Evolutionary conservation across 2,113 vertebrate genomes (phyloP).

Genomic region (Sturnus vulgaris): DNA sequence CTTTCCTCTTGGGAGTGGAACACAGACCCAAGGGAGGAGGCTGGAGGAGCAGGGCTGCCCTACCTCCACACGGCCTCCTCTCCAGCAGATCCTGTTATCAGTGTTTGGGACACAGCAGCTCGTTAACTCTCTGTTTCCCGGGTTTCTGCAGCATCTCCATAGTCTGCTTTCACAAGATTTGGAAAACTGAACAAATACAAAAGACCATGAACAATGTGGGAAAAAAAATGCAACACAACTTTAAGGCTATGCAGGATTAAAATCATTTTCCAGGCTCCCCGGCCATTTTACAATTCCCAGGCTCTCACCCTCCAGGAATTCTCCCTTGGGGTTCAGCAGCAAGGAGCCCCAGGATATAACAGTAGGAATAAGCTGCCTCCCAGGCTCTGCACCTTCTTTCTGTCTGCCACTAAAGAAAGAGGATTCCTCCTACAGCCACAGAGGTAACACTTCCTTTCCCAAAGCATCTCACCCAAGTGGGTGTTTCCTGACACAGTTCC

Average conservation of each 20-base stretch:
- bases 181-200: neutral
- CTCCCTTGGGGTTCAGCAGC: neutral
- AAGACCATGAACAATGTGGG: accelerated
- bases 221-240: neutral
- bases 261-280: neutral
- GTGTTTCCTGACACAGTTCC: neutral
- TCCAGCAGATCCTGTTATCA: neutral
- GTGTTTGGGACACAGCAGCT: neutral
- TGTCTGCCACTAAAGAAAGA: neutral
- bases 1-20: neutral
- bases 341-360: neutral
- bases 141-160: neutral
- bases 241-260: neutral
- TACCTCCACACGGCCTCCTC: neutral
- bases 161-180: neutral
- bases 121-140: neutral
- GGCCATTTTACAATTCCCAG: neutral
- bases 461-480: neutral
- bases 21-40: neutral
- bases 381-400: neutral
- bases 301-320: neutral
- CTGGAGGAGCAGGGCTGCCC: neutral
- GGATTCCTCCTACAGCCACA: neutral
- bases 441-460: neutral
- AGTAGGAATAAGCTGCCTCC: neutral